Evolutionary conservation across 2,888 invertebrate species (phyloP).

Genomic region (Plagodis dolabraria): DNA sequence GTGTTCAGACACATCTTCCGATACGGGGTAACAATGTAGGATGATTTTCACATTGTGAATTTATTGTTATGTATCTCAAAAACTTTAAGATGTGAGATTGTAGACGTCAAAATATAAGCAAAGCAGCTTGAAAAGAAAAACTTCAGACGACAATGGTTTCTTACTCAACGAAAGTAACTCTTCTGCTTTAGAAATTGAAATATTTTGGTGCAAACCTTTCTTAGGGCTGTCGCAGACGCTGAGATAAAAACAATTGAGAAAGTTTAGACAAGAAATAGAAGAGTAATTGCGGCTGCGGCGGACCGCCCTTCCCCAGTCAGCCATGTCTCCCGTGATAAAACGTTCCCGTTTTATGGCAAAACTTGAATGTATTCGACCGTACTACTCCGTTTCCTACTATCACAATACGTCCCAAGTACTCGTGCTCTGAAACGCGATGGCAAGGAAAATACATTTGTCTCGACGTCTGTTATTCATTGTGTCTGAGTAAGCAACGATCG

Average conservation of each 20-base stretch:
- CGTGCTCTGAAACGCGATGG: conserved; percentile 41
- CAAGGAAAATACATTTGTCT: conserved; percentile 38
- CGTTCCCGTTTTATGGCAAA: conserved; percentile 51
- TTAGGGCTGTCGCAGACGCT: conserved; percentile 23
- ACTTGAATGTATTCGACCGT: conserved; percentile 48
- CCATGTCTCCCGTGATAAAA: conserved; percentile 51
- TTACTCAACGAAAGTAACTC: neutral
- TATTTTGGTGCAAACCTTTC: conserved; percentile 15
- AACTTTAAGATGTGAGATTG: too few species aligned
- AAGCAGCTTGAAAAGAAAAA: conserved; percentile 19
- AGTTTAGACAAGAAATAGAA: conserved; percentile 55
- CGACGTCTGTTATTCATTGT: conserved; percentile 34
- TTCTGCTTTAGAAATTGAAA: conserved; percentile 5
- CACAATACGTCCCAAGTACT: conserved; percentile 43
- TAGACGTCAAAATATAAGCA: too few species aligned
- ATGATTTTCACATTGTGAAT: too few species aligned
- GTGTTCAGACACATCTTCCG: too few species aligned
- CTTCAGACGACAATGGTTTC: neutral
- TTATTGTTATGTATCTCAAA: too few species aligned
- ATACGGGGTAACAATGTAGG: too few species aligned
- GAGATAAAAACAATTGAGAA: conserved; percentile 37
- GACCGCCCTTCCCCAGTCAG: conserved; percentile 38
- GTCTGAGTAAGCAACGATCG: conserved; percentile 31
- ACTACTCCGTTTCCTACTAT: conserved; percentile 30
- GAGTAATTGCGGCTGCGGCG: conserved; percentile 50